phyloP scores from a whole-genome alignment of 2,888 invertebrate species.

The Standfussiana lucernea region DNA sequence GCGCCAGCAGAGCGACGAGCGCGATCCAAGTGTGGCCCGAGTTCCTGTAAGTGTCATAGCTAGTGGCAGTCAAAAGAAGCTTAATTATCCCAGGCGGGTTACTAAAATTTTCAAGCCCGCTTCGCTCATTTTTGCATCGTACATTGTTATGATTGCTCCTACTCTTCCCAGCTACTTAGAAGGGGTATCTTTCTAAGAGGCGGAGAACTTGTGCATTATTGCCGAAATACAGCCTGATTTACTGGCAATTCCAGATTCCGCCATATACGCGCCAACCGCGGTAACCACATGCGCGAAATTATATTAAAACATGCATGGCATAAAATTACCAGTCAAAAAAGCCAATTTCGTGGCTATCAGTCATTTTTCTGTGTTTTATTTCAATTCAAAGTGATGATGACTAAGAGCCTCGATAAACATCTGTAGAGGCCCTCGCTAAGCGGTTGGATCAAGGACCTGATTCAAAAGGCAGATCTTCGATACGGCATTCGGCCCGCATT shows the following conservation, averaged over 20 bases:
- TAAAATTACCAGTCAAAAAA: background rate
- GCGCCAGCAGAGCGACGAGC: slow-evolving; percentile 90
- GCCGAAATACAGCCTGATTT: too few species aligned
- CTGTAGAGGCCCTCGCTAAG: background rate
- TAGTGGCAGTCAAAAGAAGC: background rate
- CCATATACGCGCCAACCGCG: too few species aligned
- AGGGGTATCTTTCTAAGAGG: too few species aligned
- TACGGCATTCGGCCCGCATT: too few species aligned
- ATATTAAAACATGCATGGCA: background rate
- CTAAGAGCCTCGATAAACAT: background rate
- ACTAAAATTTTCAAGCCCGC: background rate
- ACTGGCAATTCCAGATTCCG: too few species aligned
- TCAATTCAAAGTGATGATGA: background rate
- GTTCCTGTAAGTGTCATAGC: background rate
- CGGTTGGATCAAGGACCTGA: background rate
- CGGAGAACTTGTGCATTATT: too few species aligned
- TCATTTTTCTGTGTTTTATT: background rate
- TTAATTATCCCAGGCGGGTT: too few species aligned
- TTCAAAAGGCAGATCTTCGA: background rate
- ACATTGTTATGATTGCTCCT: background rate
- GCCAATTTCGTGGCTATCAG: background rate
- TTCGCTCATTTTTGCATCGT: background rate
- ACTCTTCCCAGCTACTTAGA: too few species aligned
- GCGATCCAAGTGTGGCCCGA: slow-evolving; percentile 20
- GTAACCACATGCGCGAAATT: too few species aligned